Conservation (phyloP, 2,888 invertebrate genomes). For the Therioaphis trifolii region DNA sequence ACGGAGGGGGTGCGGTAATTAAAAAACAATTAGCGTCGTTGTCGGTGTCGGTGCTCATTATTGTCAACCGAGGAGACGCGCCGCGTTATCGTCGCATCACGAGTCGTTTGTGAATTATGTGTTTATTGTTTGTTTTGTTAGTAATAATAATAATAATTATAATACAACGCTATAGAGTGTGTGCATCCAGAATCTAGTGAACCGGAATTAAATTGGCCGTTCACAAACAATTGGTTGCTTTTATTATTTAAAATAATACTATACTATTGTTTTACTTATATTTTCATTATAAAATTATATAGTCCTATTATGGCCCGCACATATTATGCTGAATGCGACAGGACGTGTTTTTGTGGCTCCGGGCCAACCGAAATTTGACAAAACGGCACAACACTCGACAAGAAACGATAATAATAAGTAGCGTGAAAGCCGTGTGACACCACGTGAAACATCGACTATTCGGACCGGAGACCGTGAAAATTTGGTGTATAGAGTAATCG, state of each 20-base stretch:
- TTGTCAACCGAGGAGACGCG: constrained; percentile 49
- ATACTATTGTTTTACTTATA: constrained; percentile 22
- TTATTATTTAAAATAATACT: constrained; percentile 18
- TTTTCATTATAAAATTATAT: constrained; percentile 8
- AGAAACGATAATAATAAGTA: no score
- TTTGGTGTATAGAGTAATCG: no score
- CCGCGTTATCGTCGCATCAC: constrained; percentile 49
- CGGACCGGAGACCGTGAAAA: no score
- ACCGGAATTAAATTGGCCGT: constrained; percentile 46
- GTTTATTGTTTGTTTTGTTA: constrained; percentile 56
- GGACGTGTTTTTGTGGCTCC: not conserved
- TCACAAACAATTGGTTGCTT: constrained; percentile 8
- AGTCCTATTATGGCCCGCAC: not conserved
- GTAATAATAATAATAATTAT: constrained; percentile 1
- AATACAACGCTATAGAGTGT: not conserved
- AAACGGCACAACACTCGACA: not conserved
- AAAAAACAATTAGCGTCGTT: constrained; percentile 57
- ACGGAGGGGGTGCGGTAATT: constrained; percentile 25
- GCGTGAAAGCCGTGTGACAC: no score
- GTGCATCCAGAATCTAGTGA: constrained; percentile 51
- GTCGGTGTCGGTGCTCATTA: constrained; percentile 17
- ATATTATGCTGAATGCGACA: not conserved
- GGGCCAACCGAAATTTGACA: not conserved
- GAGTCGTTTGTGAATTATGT: constrained; percentile 55
- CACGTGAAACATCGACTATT: no score